These are phyloP conservation scores for Aphidius colemani DNA, from an alignment of 2,888 invertebrate species.

Conservation along the genomic window DNA sequence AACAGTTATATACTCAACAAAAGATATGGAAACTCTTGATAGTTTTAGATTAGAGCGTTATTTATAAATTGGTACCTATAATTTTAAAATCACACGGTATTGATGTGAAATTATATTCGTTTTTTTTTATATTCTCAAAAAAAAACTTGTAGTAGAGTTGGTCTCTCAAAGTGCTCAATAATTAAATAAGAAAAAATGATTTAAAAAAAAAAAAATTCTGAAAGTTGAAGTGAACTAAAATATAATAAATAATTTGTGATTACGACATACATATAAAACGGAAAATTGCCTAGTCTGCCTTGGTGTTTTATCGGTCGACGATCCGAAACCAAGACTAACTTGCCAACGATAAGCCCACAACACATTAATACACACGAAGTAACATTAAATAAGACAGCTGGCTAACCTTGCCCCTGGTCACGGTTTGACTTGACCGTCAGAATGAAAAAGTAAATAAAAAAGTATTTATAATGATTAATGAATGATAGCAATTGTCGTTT, in stretches of 20 bases:
- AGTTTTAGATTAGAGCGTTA: no score
- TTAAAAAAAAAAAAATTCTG: slow-evolving; percentile 19
- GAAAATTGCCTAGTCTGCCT: not conserved
- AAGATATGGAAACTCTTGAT: no score
- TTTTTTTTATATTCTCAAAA: no score
- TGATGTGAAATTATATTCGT: no score
- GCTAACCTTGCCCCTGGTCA: slow-evolving; percentile 27
- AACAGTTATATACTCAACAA: no score
- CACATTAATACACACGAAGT: slow-evolving; percentile 12
- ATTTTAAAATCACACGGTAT: no score
- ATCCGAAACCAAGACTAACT: slow-evolving; percentile 34
- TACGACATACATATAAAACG: slow-evolving; percentile 31
- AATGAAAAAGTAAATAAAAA: not conserved
- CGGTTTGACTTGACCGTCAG: slow-evolving; percentile 7
- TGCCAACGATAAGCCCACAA: slow-evolving; percentile 27
- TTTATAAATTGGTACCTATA: no score
- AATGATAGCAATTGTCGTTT: no score
- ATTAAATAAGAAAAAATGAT: no score
- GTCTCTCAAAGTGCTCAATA: no score
- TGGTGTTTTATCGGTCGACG: slow-evolving; percentile 39
- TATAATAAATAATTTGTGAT: slow-evolving; percentile 42
- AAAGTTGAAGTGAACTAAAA: slow-evolving; percentile 19
- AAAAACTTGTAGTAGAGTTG: no score
- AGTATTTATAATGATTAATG: no score
- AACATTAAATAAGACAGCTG: slow-evolving; percentile 11